Percentiles rank a stretch among this genome's conserved stretches.
Evolutionary conservation across 2,888 invertebrate species (phyloP).

Genomic region (Epistrophella euchroma): DNA sequence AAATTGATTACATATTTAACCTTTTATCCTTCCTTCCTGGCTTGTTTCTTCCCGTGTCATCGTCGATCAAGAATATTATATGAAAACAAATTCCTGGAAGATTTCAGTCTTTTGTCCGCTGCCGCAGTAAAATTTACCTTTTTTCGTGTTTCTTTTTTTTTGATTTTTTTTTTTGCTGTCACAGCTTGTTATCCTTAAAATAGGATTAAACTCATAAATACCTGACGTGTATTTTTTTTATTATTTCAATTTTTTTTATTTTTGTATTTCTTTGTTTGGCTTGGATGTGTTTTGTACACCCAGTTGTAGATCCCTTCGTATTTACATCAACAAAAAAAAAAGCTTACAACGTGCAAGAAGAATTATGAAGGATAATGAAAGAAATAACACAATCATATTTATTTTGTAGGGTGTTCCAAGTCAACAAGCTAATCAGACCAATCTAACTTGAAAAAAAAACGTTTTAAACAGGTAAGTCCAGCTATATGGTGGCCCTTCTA

Average conservation of each 20-base stretch:
- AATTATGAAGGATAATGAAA: constrained; percentile 39
- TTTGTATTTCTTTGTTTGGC: constrained; percentile 15
- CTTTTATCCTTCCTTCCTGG: constrained; percentile 12
- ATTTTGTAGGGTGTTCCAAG: background rate
- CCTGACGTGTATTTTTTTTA: constrained; percentile 63
- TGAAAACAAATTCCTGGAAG: constrained; percentile 23
- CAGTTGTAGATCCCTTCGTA: background rate
- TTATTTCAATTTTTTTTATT: constrained; percentile 30
- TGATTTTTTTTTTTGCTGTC: constrained; percentile 27
- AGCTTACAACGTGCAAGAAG: constrained; percentile 43
- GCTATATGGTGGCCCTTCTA: too few relatives aligned
- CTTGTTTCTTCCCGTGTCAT: background rate
- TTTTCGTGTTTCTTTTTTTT: background rate
- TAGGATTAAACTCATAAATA: constrained; percentile 73
- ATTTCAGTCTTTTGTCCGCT: constrained; percentile 28
- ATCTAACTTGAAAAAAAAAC: too few relatives aligned
- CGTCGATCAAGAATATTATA: constrained; percentile 15
- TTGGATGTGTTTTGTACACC: background rate
- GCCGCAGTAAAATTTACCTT: background rate
- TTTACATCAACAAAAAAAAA: constrained; percentile 51
- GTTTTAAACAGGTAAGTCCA: too few relatives aligned
- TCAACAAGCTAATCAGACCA: background rate
- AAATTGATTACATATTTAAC: constrained; percentile 68
- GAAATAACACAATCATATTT: background rate
- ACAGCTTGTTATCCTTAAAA: constrained; percentile 72